Percentiles rank a stretch among this genome's conserved stretches.
phyloP scores from a whole-genome alignment of 2,797 vertebrate species.

The Sebastes diploproa region DNA sequence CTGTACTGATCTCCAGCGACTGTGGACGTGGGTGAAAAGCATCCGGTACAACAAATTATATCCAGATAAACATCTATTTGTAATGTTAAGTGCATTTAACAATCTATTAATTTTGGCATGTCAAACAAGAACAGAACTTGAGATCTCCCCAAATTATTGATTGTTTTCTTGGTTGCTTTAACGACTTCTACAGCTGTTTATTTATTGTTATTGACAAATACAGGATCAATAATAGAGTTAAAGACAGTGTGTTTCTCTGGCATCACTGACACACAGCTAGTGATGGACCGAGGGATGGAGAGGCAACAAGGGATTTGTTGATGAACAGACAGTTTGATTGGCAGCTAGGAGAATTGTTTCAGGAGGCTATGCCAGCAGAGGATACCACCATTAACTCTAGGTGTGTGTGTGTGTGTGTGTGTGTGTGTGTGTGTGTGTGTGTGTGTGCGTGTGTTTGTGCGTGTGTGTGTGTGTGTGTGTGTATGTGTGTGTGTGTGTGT shows the following conservation, averaged over 20 bases:
- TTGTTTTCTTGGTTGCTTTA: not conserved
- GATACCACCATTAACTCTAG: no score
- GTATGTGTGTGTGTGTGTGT: no score
- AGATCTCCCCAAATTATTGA: not conserved
- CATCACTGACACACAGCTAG: not conserved
- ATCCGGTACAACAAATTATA: not conserved
- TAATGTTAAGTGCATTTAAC: not conserved
- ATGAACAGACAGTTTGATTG: conserved; percentile 4
- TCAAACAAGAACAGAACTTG: not conserved
- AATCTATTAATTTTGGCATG: not conserved
- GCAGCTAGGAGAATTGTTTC: no score
- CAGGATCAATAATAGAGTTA: not conserved
- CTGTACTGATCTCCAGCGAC: not conserved
- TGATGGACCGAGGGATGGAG: not conserved
- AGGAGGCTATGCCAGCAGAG: no score
- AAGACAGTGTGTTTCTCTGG: no score
- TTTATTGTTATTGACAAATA: not conserved
- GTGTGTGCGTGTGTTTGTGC: no score
- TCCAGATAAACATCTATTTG: not conserved
- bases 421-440: no score
- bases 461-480: no score
- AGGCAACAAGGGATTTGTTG: conserved; percentile 1
- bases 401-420: no score
- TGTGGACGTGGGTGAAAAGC: not conserved
- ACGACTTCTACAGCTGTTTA: not conserved